Evolutionary conservation across 1,140 invertebrate species (phyloP).

Genomic region (Drosophila willistoni): DNA sequence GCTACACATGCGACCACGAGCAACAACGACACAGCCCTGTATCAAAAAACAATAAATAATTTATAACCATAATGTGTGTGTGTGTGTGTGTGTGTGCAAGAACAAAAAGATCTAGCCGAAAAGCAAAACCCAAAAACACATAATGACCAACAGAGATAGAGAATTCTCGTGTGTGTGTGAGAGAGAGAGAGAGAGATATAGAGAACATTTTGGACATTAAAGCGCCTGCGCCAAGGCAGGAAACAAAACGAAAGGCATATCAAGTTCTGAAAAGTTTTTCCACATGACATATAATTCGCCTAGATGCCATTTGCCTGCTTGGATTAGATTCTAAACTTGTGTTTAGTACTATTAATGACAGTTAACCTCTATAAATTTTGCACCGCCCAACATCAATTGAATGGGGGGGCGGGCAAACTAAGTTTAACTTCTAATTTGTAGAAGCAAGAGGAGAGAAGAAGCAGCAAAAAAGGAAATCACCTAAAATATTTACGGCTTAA

Average conservation of each 20-base stretch:
- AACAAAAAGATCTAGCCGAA: conserved; percentile 55
- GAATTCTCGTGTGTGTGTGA: not conserved
- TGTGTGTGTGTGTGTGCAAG: conserved; percentile 21
- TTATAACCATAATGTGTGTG: conserved; percentile 52
- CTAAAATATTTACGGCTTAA: conserved; percentile 58
- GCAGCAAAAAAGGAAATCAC: conserved; percentile 26
- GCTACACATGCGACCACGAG: conserved; percentile 51
- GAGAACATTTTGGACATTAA: not conserved
- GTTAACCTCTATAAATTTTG: conserved; percentile 53
- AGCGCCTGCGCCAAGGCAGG: conserved; percentile 67
- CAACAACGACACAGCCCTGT: conserved; percentile 22
- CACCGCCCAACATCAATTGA: not conserved
- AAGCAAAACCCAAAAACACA: conserved; percentile 23
- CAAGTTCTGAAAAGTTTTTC: conserved; percentile 35
- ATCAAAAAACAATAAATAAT: conserved; percentile 74
- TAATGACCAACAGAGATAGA: conserved; percentile 35
- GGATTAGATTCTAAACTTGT: conserved; percentile 36
- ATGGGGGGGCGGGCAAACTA: conserved; percentile 29
- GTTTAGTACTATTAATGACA: conserved; percentile 25
- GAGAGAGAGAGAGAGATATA: not conserved
- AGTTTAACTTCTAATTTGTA: conserved; percentile 30
- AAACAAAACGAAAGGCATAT: conserved; percentile 1
- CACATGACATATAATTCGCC: conserved; percentile 52
- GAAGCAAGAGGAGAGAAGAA: not conserved
- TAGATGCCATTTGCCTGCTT: conserved; percentile 31